Evolutionary conservation across 2,113 vertebrate species (phyloP), one percentile per base, ranked within the genome.

Genomic region (Atherinomorus stipes): DNA sequence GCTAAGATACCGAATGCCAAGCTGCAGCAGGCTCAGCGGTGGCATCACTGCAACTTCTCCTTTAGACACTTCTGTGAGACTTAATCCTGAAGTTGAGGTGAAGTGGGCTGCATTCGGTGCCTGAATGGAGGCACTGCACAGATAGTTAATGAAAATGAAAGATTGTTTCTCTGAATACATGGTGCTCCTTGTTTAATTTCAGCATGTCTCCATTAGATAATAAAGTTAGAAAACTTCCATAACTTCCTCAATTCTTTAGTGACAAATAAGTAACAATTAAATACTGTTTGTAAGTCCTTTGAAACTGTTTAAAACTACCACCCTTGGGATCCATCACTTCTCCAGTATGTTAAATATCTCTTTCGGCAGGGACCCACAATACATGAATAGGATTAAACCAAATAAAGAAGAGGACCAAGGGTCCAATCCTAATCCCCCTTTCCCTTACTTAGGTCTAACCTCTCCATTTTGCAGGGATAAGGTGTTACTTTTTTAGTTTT

Each of bases 1-100:
- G 72, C 76, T 84, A 58, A 82, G 87, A 86, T 90, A 86, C 85
- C 42, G 71, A 83, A 81, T 71, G 78, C 71, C 82, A 67, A 75
- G 81, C 85, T 76, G 69, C 67, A 74, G 76, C 59, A 45, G 69
- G 71, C 71, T 85, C 74, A 64, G 77, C 71, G 59, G 28, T 44
- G 56, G 64, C 71, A 22, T 42, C 45, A 64, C 58, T 73, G 22
- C 44, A 83, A 80, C 80, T 84, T 85, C 51, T 50, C 69, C 72
- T 89, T 90, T 80, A 60, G 72, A 67, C 74, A 66, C 83, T 81
- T 81, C 61, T 40, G 45, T 57, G 10, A 74, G 64, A 78, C 60
- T 76, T 84, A 75, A 85, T 89, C 78, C 71, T 64, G 74, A 34
- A 77, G 70, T 69, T 79, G 57, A 26, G 25, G 60, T 49, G 76